Conservation (phyloP, 2,797 vertebrate species). For the Bradypodion pumilum region DNA sequence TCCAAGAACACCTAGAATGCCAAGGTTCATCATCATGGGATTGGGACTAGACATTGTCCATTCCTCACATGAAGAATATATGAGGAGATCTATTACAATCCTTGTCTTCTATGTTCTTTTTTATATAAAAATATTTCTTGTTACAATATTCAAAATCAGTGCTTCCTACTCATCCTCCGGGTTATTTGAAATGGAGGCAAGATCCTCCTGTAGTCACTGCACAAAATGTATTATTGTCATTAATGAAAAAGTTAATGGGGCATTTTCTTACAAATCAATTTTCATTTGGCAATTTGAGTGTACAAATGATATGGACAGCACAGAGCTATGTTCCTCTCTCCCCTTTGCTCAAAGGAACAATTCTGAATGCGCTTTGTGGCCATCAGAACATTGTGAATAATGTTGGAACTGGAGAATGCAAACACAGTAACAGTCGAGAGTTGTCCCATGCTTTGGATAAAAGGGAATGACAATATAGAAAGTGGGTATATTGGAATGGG, state of each 20-base stretch:
- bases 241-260: constrained; percentile 99
- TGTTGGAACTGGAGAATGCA: constrained; percentile 94
- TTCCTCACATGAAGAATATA: not conserved
- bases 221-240: constrained; percentile 98
- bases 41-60: too few relatives aligned
- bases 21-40: too few relatives aligned
- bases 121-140: constrained; percentile 68
- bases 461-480: constrained; percentile 48
- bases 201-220: constrained; percentile 84
- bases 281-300: constrained; percentile 97
- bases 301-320: constrained; percentile 96
- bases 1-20: too few relatives aligned
- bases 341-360: constrained; percentile 90
- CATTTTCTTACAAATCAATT: constrained; percentile 99
- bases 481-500: too few relatives aligned
- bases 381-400: constrained; percentile 98
- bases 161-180: constrained; percentile 74
- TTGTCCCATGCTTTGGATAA: constrained; percentile 84
- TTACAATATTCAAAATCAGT: constrained; percentile 68
- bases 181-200: constrained; percentile 71
- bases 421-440: constrained; percentile 90
- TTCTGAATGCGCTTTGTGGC: constrained; percentile 99
- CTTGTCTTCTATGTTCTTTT: not conserved
- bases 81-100: constrained; percentile 43
- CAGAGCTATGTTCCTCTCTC: constrained; percentile 79